Evolutionary conservation across 2,888 invertebrate genomes (phyloP).

Genomic region (Galerucella pusilla): DNA sequence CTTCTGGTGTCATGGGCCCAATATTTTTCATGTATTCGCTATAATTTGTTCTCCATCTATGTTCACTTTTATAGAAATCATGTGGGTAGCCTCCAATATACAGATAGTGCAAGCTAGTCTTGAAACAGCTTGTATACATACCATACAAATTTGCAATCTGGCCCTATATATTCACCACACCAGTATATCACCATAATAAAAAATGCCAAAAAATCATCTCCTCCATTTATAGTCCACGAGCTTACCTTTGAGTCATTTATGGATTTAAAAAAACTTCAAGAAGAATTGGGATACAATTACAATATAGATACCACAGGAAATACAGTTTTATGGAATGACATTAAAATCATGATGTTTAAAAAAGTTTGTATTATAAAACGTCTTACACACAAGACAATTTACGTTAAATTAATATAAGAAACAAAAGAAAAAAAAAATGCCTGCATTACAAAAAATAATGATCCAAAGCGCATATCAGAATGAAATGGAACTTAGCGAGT

Average conservation of each 20-base stretch:
- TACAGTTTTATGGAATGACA: slow-evolving; percentile 3
- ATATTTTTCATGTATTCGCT: too few species aligned
- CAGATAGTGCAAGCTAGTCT: too few species aligned
- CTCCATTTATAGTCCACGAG: background rate
- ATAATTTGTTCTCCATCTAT: too few species aligned
- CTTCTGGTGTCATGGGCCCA: too few species aligned
- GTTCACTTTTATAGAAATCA: too few species aligned
- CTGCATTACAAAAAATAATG: too few species aligned
- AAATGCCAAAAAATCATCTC: slow-evolving; percentile 2
- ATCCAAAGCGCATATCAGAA: too few species aligned
- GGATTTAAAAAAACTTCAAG: slow-evolving; percentile 3
- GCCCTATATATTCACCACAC: too few species aligned
- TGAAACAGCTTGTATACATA: too few species aligned
- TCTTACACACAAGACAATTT: background rate
- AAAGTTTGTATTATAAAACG: background rate
- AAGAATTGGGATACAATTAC: background rate
- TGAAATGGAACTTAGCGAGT: too few species aligned
- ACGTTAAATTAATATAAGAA: background rate
- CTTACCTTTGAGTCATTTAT: slow-evolving; percentile 5
- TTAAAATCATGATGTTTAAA: background rate
- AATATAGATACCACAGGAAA: background rate
- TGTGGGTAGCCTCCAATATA: too few species aligned
- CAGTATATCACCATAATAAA: slow-evolving; percentile 4
- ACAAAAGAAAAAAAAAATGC: background rate
- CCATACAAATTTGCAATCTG: too few species aligned